Evolutionary conservation across 1,140 invertebrate genomes (phyloP), one percentile per base, ranked within the genome.

Genomic region (Philopotamus ludificatus): DNA sequence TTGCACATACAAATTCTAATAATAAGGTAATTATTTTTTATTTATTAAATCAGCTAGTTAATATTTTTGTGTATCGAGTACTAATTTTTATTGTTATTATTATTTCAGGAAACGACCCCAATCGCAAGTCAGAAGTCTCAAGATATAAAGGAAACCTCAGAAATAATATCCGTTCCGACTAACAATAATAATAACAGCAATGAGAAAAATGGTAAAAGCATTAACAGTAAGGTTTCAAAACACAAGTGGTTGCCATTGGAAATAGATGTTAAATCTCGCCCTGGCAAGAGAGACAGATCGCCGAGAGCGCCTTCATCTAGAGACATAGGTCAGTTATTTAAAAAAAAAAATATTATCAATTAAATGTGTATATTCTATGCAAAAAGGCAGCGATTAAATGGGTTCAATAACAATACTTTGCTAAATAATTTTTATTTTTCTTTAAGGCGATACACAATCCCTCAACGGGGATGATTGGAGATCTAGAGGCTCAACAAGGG

Each of bases 381-480:
- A n/a, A n/a, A n/a, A n/a, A n/a, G n/a, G n/a, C n/a, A n/a, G n/a
- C n/a, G n/a, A n/a, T n/a, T n/a, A n/a, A n/a, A n/a, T n/a, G n/a
- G n/a, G n/a, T n/a, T n/a, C n/a, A 54, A 18, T 49, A 18, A 49
- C 20, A 49, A 16, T 21, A 2, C 23, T 49, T 9, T 18, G 10
- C 45, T 21, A 20, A n/a, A n/a, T n/a, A 2, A 2, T 49, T 4
- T 16, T 9, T 10, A n/a, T 15, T 49, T 49, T 3, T 2, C 10
- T 49, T 49, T 8, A 45, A 45, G 10, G 45, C 66, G 67, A 70
- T 60, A 59, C 67, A 0, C 67, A 70, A 47, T 70, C 67, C 1
- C 44, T 70, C 12, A 70, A 70, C 41, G 67, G 67, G 10, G 67
- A 70, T 15, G 67, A 70, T 23, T 70, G 67, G 67, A 26, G 64